These are phyloP conservation scores for Reinhardtius hippoglossoides DNA, from an alignment of 2,113 vertebrate species.

Conservation along the genomic window DNA sequence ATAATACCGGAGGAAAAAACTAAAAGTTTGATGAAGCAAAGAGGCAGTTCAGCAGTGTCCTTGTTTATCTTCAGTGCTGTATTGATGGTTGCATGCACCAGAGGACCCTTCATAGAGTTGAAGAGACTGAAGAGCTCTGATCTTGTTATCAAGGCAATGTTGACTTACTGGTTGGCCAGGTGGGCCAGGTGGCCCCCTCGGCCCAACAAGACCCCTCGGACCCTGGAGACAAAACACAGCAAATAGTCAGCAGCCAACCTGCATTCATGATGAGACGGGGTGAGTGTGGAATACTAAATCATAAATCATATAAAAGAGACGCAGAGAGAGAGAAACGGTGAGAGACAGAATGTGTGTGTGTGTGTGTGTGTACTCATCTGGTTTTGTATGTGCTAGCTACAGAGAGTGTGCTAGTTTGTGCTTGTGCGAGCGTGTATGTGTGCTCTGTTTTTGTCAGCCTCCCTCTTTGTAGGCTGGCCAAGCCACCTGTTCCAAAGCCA, in stretches of 20 bases:
- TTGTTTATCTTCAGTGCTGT: conserved; percentile 30
- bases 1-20: conserved; percentile 8
- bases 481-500: conserved; percentile 85
- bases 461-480: conserved; percentile 83
- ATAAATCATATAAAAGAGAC: conserved; percentile 45
- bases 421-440: conserved; percentile 56
- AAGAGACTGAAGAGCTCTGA: conserved; percentile 41
- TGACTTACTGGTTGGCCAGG: conserved; percentile 85
- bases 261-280: conserved; percentile 46
- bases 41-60: conserved; percentile 2
- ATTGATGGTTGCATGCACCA: conserved; percentile 22
- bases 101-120: conserved; percentile 24
- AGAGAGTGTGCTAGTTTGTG: conserved; percentile 36
- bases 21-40: background rate
- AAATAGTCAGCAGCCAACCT: conserved; percentile 58
- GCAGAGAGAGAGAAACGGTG: conserved; percentile 6
- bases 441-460: conserved; percentile 76
- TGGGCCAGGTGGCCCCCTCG: conserved; percentile 85
- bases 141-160: conserved; percentile 36
- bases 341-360: conserved; percentile 32
- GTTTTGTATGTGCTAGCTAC: conserved; percentile 42
- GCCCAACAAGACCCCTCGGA: conserved; percentile 86
- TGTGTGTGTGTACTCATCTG: conserved; percentile 13
- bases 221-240: conserved; percentile 83
- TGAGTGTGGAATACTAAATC: conserved; percentile 61